Base-by-base conservation (phyloP, 2,797 vertebrate species). In the Anas acuta region DNA sequence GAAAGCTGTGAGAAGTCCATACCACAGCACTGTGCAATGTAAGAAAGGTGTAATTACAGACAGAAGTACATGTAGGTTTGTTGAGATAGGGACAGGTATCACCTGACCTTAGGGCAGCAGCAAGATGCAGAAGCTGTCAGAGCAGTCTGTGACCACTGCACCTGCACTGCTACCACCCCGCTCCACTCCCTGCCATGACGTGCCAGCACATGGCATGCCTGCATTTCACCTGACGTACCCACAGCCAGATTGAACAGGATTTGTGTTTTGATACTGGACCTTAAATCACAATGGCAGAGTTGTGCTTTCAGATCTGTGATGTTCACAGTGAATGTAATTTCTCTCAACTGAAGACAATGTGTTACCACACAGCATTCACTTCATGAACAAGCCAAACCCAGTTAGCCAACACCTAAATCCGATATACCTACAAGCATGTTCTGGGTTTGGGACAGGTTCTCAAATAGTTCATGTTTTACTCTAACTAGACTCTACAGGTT, bases 21-120 rank as follows among this genome's bases (percentile, higher is more conserved):
- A 13, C 21, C 0, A 0, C 2, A 62, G 73, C 65, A 15, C 3
- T 17, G 43, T 0, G 1, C 14, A 33, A 4, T 5, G 11, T 4
- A 35, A 39, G 49, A 39, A 45, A 75, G 23, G 60, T 25, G 11
- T 18, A 45, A 33, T 5, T 54, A 43, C 22, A 80, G 66, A 51
- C 32, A 61, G 61, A 54, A 25, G 33, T 2, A 45, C 43, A 3
- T 45, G 19, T 45, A 32, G 37, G 33, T 17, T 62, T 90, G 74
- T 33, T 37, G 58, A 64, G 43, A 54, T 17, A 9, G 9, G 9
- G 23, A 5, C 30, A 28, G 51, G 26, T 6, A 37, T 67, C 30
- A 26, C 32, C 32, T 58, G 32, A 26, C 3, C 47, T 37, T 0
- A 60, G n/a, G 39, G 39, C 69, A 86, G 72, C 53, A 75, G 49